Conservation (phyloP, 2,113 vertebrate species). For the Siphamia tubifer region DNA sequence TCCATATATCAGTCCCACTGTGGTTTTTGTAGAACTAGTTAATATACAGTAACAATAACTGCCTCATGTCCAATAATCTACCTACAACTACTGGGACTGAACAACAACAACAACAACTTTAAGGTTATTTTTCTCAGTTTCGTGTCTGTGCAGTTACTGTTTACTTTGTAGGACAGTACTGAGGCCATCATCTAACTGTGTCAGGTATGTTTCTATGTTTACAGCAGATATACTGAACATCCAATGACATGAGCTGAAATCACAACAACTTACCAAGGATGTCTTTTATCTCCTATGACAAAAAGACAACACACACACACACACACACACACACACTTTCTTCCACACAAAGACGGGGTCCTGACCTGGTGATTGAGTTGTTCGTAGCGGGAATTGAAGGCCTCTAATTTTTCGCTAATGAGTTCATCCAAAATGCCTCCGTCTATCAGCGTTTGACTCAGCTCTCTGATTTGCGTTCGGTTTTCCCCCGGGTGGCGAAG, state of each 20-base stretch:
- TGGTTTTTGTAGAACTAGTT: no score
- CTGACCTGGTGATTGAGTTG: conserved; percentile 91
- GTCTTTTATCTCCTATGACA: not conserved
- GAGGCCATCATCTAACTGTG: not conserved
- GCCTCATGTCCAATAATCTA: no score
- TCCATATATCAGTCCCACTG: no score
- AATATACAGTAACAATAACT: no score
- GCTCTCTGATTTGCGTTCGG: conserved; percentile 95
- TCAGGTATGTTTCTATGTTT: not conserved
- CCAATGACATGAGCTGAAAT: not conserved
- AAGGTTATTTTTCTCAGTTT: no score
- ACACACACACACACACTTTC: not conserved
- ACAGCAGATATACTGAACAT: no score
- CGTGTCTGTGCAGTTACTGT: no score
- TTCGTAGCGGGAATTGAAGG: conserved; percentile 91
- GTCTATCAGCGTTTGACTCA: conserved; percentile 97
- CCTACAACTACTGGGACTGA: no score
- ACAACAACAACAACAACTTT: no score
- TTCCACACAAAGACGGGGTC: not conserved
- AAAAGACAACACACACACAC: not conserved
- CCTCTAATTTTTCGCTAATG: conserved; percentile 94
- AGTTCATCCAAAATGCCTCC: conserved; percentile 97
- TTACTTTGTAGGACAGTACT: no score
- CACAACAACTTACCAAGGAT: not conserved
- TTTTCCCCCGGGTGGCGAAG: conserved; percentile 95